phyloP scores from a whole-genome alignment of 2,888 invertebrate species.

The Allolobophora icterica region DNA sequence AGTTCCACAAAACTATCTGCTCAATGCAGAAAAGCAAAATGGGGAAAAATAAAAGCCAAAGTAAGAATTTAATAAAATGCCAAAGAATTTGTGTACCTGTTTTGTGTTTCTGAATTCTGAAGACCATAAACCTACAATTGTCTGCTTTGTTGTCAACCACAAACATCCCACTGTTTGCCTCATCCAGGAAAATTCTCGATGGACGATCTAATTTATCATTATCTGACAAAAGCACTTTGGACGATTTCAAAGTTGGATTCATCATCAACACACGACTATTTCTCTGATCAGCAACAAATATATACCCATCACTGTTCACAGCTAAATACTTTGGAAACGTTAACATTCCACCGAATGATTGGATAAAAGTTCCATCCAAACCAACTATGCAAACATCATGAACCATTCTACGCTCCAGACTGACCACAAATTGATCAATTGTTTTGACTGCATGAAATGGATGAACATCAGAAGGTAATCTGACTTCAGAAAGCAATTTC shows the following conservation, averaged over 20 bases:
- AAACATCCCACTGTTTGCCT: background rate
- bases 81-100: background rate
- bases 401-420: background rate
- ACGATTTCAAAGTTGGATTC: background rate
- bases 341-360: background rate
- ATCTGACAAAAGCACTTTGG: background rate
- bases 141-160: background rate
- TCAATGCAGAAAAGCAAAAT: background rate
- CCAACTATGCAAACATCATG: background rate
- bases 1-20: background rate
- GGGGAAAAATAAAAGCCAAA: background rate
- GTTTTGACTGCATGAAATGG: background rate
- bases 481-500: background rate
- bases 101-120: background rate
- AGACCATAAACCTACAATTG: background rate
- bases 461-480: background rate
- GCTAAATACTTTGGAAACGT: background rate
- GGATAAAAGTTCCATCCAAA: background rate
- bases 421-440: background rate
- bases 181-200: background rate
- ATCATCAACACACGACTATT: constrained; percentile 1
- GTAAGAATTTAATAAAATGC: no score
- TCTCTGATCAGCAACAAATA: background rate
- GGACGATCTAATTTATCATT: background rate
- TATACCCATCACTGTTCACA: constrained; percentile 2